Evolutionary conservation across 2,113 vertebrate species (phyloP).

Genomic region (Hyaena hyaena): DNA sequence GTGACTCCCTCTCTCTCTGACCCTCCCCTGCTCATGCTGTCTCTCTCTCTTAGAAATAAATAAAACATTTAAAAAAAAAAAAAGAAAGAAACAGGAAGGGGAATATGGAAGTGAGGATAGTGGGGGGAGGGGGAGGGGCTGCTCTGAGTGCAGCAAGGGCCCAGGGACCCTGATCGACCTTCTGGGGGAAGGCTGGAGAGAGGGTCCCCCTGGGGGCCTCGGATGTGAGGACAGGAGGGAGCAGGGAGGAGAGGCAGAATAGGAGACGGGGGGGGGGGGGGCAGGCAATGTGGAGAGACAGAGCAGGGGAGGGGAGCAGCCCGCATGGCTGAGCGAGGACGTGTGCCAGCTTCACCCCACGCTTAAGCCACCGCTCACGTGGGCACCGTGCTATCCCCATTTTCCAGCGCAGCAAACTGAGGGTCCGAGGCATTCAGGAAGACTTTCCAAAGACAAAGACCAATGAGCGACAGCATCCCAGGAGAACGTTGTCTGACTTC

Average conservation of each 20-base stretch:
- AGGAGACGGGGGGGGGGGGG: accelerated
- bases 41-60: too few species aligned
- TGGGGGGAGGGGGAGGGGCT: not conserved
- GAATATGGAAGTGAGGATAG: not conserved
- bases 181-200: not conserved
- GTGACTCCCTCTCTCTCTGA: too few species aligned
- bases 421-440: accelerated
- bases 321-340: not conserved
- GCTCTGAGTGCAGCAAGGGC: accelerated
- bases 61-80: too few species aligned
- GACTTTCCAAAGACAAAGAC: not conserved
- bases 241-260: not conserved
- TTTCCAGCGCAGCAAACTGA: not conserved
- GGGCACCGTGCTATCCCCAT: accelerated
- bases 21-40: too few species aligned
- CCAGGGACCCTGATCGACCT: not conserved
- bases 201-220: accelerated
- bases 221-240: not conserved
- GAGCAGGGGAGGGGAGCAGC: not conserved
- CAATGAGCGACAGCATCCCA: accelerated
- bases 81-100: not conserved
- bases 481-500: not conserved
- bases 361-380: not conserved
- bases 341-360: accelerated
- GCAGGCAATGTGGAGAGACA: too few species aligned